Evolutionary conservation across 1,140 invertebrate species (phyloP), one percentile per base, ranked within the genome.

Genomic region (Cotesia typhae): DNA sequence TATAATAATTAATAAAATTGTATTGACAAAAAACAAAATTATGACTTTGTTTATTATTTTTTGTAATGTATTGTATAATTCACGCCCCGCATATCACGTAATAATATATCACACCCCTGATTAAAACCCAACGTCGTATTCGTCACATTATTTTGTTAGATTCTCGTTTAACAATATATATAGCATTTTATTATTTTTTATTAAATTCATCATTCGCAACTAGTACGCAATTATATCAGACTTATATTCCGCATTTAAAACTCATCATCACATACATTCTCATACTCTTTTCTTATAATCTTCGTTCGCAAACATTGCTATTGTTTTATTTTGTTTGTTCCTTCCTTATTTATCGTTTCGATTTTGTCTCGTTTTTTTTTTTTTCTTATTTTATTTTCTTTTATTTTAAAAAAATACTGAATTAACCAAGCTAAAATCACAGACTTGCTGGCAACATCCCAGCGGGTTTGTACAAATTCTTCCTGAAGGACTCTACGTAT

Each of bases 341-440:
- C 60, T 67, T 65, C 10, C 51, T 64, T 64, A 70, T 53, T 77
- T 55, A 65, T 60, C 70, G 76, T 75, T 72, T 73, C 64, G 57
- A 72, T 76, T 75, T 74, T 77, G 72, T 76, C 66, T 69, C 51
- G n/a, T 70, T 57, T 73, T 79, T 72, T 77, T 14, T 14, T 80
- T 80, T 76, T 80, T 78, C 77, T 80, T 74, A 79, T 70, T 74
- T 79, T 84, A 81, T 82, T 78, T 84, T 80, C 71, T 74, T 79
- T 84, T 82, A 82, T 78, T 84, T 85, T 87, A 83, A 85, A 87
- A 87, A 85, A 85, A 87, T 87, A 87, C 83, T 87, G 84, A 87
- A 85, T 85, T 85, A 87, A 87, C 83, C 84, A 87, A 87, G 85
- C 85, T 87, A 87, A 87, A 86, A 87, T 86, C 85, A 86, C 85